Evolutionary conservation across 1,140 invertebrate species (phyloP).

Genomic region (Aphidius gifuensis): DNA sequence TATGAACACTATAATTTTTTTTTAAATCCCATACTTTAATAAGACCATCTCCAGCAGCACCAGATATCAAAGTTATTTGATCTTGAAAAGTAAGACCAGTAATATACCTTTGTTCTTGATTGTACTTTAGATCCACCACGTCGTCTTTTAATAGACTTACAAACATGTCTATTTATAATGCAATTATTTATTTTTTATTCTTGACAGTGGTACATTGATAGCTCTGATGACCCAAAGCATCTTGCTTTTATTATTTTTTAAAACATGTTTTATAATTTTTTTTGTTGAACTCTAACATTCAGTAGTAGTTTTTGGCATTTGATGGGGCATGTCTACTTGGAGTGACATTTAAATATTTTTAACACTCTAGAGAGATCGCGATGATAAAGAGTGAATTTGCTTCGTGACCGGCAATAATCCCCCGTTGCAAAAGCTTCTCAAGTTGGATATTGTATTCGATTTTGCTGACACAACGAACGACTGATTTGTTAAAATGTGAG

Average conservation of each 20-base stretch:
- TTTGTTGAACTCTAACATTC: background rate
- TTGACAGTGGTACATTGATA: too few relatives aligned
- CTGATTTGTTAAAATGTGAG: conserved; percentile 24
- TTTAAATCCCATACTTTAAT: conserved; percentile 87
- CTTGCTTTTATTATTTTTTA: background rate
- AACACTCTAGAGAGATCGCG: conserved; percentile 45
- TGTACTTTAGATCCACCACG: conserved; percentile 46
- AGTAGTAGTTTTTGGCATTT: too few relatives aligned
- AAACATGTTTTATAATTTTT: background rate
- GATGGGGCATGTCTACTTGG: background rate
- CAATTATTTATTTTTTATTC: conserved; percentile 37
- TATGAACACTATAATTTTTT: conserved; percentile 69
- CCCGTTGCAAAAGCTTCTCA: conserved; percentile 15
- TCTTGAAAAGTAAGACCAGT: conserved; percentile 79
- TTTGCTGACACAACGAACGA: conserved; percentile 26
- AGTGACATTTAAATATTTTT: conserved; percentile 51
- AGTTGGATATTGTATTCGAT: conserved; percentile 17
- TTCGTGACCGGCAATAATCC: conserved; percentile 53
- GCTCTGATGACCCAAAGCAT: too few relatives aligned
- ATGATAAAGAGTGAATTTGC: conserved; percentile 44
- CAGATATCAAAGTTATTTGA: conserved; percentile 67
- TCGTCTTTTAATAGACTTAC: conserved; percentile 50
- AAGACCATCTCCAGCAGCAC: conserved; percentile 76
- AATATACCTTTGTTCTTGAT: conserved; percentile 62
- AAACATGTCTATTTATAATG: conserved; percentile 61